phyloP scores from a whole-genome alignment of 2,888 invertebrate species.

The Rhorus exstirpatorius region DNA sequence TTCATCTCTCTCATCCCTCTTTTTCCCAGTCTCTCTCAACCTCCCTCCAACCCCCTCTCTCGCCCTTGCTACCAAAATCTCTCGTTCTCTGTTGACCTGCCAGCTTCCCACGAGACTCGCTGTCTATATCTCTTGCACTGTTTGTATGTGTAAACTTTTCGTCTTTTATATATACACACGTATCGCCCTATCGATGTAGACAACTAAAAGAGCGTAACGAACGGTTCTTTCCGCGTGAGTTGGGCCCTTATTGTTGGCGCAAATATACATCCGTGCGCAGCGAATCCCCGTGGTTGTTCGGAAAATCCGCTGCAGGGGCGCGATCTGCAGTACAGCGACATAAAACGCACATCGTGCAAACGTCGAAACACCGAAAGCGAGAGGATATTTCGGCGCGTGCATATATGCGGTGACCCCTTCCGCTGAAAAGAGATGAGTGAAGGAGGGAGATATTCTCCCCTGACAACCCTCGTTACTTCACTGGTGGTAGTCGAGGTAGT shows the following conservation, averaged over 20 bases:
- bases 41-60: constrained; percentile 11
- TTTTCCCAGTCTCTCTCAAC: constrained; percentile 31
- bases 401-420: not conserved
- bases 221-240: not conserved
- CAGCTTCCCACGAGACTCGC: constrained; percentile 33
- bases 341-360: constrained; percentile 75
- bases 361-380: constrained; percentile 70
- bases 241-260: not conserved
- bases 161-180: constrained; percentile 8
- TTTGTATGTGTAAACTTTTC: constrained; percentile 22
- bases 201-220: not conserved
- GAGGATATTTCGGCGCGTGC: constrained; percentile 48
- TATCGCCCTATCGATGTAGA: not conserved
- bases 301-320: constrained; percentile 52
- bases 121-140: constrained; percentile 7
- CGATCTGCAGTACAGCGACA: constrained; percentile 66
- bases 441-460: constrained; percentile 21
- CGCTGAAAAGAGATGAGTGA: constrained; percentile 3
- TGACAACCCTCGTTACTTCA: constrained; percentile 22
- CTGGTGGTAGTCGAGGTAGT: constrained; percentile 12
- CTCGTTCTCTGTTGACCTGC: constrained; percentile 27
- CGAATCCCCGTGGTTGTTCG: constrained; percentile 26
- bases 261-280: not conserved
- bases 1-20: constrained; percentile 30
- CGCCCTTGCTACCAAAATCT: constrained; percentile 27